Conservation (phyloP, 2,113 vertebrate species). For the Colinus virginianus region DNA sequence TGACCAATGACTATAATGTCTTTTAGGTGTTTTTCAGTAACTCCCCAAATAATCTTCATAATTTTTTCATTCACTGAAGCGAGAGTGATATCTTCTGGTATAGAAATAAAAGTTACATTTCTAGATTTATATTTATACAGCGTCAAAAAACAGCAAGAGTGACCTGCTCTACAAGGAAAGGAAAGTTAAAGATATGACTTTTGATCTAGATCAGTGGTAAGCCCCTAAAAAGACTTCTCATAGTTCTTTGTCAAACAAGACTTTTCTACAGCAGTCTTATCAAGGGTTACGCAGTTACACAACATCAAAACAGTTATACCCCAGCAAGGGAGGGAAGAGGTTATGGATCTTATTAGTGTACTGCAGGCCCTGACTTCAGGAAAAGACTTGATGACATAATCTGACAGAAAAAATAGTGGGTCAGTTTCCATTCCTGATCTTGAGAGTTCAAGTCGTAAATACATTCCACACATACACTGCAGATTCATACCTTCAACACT, state of each 20-base stretch:
- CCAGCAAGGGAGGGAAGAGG: not conserved
- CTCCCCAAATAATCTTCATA: too few relatives aligned
- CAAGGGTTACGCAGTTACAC: not conserved
- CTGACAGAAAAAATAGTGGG: not conserved
- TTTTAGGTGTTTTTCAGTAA: too few relatives aligned
- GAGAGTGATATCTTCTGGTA: not conserved
- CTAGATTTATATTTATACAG: not conserved
- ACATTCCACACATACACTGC: not conserved
- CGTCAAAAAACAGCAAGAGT: not conserved
- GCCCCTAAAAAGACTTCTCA: not conserved
- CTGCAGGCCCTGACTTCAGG: not conserved
- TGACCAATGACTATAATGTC: too few relatives aligned
- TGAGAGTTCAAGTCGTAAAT: not conserved
- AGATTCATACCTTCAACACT: not conserved
- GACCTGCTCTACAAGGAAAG: not conserved
- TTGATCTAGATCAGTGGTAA: not conserved
- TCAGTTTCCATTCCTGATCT: not conserved
- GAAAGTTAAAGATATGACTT: fast-evolving
- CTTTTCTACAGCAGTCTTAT: not conserved
- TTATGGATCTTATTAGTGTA: not conserved
- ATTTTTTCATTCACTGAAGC: too few relatives aligned
- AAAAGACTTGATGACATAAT: not conserved
- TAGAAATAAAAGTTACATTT: not conserved
- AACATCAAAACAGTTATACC: not conserved
- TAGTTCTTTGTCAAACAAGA: not conserved